These are phyloP conservation scores for Nematopogon swammerdamellus DNA, from an alignment of 2,888 invertebrate species.

Conservation along the genomic window DNA sequence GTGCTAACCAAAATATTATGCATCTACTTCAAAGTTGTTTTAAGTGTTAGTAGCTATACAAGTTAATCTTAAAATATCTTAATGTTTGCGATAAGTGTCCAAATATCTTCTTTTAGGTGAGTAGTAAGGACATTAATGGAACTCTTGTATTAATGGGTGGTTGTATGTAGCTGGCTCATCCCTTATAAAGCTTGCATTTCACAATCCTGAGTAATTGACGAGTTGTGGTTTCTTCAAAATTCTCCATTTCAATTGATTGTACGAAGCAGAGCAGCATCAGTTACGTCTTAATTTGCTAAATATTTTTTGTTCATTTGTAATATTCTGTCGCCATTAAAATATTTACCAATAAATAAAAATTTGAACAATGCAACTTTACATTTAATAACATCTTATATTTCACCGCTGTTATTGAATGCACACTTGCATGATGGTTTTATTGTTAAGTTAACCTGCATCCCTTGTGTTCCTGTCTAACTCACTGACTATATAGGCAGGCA, in stretches of 20 bases:
- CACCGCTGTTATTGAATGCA: too few relatives aligned
- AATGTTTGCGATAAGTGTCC: constrained; percentile 22
- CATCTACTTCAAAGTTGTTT: constrained; percentile 15
- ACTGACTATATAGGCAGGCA: too few relatives aligned
- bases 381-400: too few relatives aligned
- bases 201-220: constrained; percentile 37
- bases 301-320: constrained; percentile 6
- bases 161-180: constrained; percentile 34
- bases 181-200: constrained; percentile 26
- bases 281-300: background rate
- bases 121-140: constrained; percentile 21
- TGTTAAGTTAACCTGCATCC: too few relatives aligned
- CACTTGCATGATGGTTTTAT: too few relatives aligned
- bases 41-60: constrained; percentile 27
- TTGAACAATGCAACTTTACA: too few relatives aligned
- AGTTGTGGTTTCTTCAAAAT: constrained; percentile 34
- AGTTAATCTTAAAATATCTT: constrained; percentile 29
- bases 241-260: constrained; percentile 39
- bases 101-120: constrained; percentile 21
- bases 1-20: constrained; percentile 8
- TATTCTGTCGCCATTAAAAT: constrained; percentile 46
- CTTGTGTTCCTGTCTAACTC: too few relatives aligned
- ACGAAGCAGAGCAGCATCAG: constrained; percentile 19
- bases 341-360: constrained; percentile 23
- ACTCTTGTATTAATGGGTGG: constrained; percentile 22